These are phyloP conservation scores for Cherax destructor DNA, from an alignment of 1,140 invertebrate species.

Conservation along the genomic window DNA sequence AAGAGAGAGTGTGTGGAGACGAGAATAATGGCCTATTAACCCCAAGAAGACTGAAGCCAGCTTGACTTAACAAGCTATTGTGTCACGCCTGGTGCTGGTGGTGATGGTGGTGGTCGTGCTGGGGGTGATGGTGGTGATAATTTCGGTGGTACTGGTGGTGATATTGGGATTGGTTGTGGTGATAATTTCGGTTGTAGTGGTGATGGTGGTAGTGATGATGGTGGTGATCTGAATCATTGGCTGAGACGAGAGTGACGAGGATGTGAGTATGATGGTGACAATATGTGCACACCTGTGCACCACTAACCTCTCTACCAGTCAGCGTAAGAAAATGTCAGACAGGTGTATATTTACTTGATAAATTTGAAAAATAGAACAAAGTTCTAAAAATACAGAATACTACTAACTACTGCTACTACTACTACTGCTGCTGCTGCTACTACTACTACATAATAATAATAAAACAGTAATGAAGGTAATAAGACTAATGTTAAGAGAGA, in stretches of 20 bases:
- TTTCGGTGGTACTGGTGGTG: background rate
- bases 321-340: no score
- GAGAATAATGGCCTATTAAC: background rate
- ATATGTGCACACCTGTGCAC: no score
- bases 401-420: background rate
- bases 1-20: background rate
- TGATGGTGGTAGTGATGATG: background rate
- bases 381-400: no score
- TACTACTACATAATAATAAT: no score
- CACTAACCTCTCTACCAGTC: no score
- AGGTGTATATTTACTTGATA: no score
- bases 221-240: background rate
- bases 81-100: background rate
- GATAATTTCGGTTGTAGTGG: background rate
- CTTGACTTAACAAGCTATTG: constrained; percentile 3
- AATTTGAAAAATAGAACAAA: no score
- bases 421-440: background rate
- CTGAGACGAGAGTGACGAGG: background rate
- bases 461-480: no score
- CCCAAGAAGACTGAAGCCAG: background rate
- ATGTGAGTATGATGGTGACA: no score
- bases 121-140: background rate
- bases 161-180: background rate
- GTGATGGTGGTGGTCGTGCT: background rate
- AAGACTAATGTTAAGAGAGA: background rate